Evolutionary conservation across 1,140 invertebrate species (phyloP), one percentile per base, ranked within the genome.

Genomic region (Thrips palmi): DNA sequence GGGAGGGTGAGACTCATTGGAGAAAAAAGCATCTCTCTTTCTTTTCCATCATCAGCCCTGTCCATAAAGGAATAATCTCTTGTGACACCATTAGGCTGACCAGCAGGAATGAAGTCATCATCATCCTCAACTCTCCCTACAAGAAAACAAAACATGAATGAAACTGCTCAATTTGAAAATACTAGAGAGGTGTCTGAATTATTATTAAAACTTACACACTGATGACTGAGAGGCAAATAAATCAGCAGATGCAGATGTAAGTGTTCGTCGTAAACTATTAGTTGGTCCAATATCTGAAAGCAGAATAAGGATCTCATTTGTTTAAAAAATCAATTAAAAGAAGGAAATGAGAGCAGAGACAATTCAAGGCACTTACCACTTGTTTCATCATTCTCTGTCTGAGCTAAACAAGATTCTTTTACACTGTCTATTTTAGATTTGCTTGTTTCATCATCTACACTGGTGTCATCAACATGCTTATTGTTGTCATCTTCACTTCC

Each of bases 401-500:
- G n/a, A n/a, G n/a, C n/a, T n/a, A n/a, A n/a, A n/a, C n/a, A n/a
- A n/a, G n/a, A n/a, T n/a, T n/a, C n/a, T n/a, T 28, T 4, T 8
- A 35, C 11, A 27, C 21, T 22, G 18, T 31, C 32, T 14, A 12
- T 6, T 32, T 7, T 14, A 23, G 18, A 5, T 30, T n/a, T n/a
- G n/a, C n/a, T n/a, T n/a, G n/a, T n/a, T 30, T 41, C 34, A 22
- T 33, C 23, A 15, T 37, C 25, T 2, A 33, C 33, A n/a, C 39
- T 29, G 36, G 38, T 41, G n/a, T 31, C 21, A 28, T 28, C 21
- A 19, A 4, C 6, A 38, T 40, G 15, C 31, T 12, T 15, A 10
- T 33, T 17, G 31, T 25, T 46, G 32, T 37, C 33, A 12, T 2
- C 4, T 32, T 44, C 25, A 18, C 27, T 39, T 35, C 41, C 37